Evolutionary conservation across 2,113 vertebrate genomes (phyloP).

Genomic region (Panthera leo): DNA sequence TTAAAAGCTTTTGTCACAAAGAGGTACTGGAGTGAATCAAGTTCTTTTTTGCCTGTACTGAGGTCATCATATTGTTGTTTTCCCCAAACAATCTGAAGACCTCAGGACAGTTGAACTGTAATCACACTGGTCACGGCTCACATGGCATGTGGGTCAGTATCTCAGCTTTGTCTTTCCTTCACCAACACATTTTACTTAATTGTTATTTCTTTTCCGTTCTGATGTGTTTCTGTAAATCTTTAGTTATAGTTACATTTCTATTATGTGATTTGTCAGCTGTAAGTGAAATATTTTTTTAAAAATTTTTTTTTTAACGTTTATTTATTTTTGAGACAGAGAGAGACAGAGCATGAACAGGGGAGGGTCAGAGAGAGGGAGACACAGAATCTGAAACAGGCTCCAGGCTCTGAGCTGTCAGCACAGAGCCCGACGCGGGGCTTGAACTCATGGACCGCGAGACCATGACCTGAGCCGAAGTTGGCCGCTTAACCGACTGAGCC

Average conservation of each 20-base stretch:
- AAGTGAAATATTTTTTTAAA: neutral
- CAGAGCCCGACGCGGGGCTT: too few relatives aligned
- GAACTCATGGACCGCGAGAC: too few relatives aligned
- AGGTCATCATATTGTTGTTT: neutral
- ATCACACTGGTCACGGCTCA: neutral
- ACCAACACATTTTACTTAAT: neutral
- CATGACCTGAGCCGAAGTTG: too few relatives aligned
- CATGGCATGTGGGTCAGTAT: neutral
- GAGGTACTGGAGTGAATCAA: neutral
- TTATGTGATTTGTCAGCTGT: neutral
- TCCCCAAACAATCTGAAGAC: neutral
- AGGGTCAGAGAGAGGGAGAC: too few relatives aligned
- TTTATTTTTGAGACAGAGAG: too few relatives aligned
- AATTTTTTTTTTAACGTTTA: too few relatives aligned
- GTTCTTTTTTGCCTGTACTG: neutral
- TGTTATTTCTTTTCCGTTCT: neutral
- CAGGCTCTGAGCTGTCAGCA: too few relatives aligned
- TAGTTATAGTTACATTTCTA: neutral
- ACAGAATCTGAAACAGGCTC: too few relatives aligned
- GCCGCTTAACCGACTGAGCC: too few relatives aligned
- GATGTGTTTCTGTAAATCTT: neutral
- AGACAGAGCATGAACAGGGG: too few relatives aligned
- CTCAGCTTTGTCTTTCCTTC: neutral
- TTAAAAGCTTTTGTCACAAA: neutral
- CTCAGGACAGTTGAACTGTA: neutral